A percentile compares a stretch with the other conserved stretches of the same genome.
phyloP scores from a whole-genome alignment of 2,113 vertebrate species.

The Galbula dea region DNA sequence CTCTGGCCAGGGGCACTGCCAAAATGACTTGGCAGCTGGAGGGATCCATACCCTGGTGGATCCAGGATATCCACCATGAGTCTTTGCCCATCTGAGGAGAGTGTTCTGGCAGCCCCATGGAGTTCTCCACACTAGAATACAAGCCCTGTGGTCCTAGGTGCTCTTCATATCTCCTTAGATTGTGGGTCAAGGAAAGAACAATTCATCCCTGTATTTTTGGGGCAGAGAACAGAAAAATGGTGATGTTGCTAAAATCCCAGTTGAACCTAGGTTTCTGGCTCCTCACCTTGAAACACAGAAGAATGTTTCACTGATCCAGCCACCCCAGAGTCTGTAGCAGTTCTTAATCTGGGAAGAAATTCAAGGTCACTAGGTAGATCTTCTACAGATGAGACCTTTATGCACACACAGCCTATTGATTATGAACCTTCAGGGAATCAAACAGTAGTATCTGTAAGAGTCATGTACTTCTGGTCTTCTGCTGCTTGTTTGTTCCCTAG shows the following conservation, averaged over 20 bases:
- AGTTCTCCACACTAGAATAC: background rate
- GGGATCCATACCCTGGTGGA: background rate
- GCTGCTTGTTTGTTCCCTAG: background rate
- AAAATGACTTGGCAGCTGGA: background rate
- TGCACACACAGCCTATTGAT: background rate
- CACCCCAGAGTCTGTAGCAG: too few relatives aligned
- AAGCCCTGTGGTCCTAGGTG: background rate
- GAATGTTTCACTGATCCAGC: accelerated
- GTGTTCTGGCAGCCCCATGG: background rate
- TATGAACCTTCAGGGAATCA: accelerated
- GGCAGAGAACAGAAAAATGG: background rate
- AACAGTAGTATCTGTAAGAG: background rate
- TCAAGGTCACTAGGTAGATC: background rate
- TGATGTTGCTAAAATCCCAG: background rate
- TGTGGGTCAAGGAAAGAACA: background rate
- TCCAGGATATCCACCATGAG: background rate
- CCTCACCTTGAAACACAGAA: background rate
- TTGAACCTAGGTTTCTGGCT: background rate
- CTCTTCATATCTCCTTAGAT: background rate
- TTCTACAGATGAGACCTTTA: background rate
- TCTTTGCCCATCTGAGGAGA: background rate
- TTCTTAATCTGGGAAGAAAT: background rate
- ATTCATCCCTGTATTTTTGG: background rate
- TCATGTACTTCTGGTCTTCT: background rate
- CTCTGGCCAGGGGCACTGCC: background rate